Evolutionary conservation across 2,113 vertebrate genomes (phyloP).

Genomic region (Tringa solitaria): DNA sequence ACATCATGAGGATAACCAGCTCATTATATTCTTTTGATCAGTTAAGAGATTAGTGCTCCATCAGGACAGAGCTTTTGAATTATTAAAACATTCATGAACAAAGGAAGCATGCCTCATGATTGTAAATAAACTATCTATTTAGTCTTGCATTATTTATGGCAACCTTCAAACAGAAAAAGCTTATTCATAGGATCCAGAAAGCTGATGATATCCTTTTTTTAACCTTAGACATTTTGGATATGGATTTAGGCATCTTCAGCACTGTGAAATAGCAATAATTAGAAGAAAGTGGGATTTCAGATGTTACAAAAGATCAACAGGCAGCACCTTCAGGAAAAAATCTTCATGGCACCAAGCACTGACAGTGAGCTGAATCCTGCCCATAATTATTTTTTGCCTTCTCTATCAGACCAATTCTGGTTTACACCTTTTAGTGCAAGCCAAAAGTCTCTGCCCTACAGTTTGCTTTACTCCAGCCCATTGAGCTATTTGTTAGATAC

Average conservation of each 20-base stretch:
- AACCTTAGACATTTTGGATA: not conserved
- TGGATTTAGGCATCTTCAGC: not conserved
- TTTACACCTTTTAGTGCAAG: not conserved
- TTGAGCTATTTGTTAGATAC: not conserved
- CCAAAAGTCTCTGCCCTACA: not conserved
- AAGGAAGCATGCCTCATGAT: not conserved
- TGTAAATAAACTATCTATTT: not conserved
- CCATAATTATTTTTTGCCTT: not conserved
- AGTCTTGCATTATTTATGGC: slow-evolving; percentile 26
- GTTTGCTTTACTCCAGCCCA: not conserved
- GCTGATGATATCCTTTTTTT: not conserved
- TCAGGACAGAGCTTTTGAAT: not conserved
- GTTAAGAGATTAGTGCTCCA: not conserved
- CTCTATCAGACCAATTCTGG: not conserved
- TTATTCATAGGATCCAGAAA: not conserved
- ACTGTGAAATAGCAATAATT: not conserved
- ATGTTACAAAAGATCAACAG: not conserved
- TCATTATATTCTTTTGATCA: not conserved
- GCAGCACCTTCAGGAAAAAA: not conserved
- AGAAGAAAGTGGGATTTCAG: not conserved
- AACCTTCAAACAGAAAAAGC: not conserved
- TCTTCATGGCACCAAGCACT: not conserved
- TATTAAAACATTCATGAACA: slow-evolving; percentile 26
- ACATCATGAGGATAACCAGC: not conserved
- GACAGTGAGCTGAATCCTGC: not conserved